Base-by-base conservation (phyloP, 2,888 invertebrate genomes). In the Fragum sueziense region DNA sequence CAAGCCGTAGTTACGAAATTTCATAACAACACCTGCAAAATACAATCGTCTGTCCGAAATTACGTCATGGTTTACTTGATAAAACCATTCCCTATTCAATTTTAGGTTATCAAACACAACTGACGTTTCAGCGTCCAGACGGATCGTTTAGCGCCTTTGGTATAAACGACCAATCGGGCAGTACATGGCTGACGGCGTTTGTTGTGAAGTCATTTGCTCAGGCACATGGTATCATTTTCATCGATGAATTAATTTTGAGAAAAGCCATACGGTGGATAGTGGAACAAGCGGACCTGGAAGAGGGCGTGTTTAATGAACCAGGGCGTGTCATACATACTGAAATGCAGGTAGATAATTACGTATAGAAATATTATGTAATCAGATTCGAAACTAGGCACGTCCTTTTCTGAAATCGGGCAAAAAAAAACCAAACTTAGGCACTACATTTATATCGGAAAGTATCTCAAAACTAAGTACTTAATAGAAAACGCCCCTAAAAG, bases 61-160 rank as follows among this genome's bases (percentile, higher is more conserved):
- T n/a, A n/a, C n/a, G n/a, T n/a, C n/a, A n/a, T n/a, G n/a, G n/a
- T n/a, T n/a, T 37, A 37, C 37, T 37, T 9, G 6, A 14, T 37
- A 37, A 37, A 9, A 37, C 14, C 6, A 37, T 9, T 9, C 14
- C 14, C 37, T 37, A 37, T n/a, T n/a, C n/a, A n/a, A 2, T 62
- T 61, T 11, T 27, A 93, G 93, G 98, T 2, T 99, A 98, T 93
- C 99, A 99, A 91, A 95, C 97, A 79, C 96, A 99, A 91, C 95
- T 99, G 91, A 97, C 96, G 0, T 99, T 97, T 93, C 95, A 96
- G 76, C 96, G 96, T 82, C 91, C 94, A 0, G 98, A 98, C 92
- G 98, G 98, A 0, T 98, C 98, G 0, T 99, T 98, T 93, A 95
- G 97, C 93, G 95, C 97, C 86, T 97, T 97, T 91, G 97, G 97